These are phyloP conservation scores for Microtus pennsylvanicus DNA, from an alignment of 2,113 vertebrate genomes.

Conservation along the genomic window DNA sequence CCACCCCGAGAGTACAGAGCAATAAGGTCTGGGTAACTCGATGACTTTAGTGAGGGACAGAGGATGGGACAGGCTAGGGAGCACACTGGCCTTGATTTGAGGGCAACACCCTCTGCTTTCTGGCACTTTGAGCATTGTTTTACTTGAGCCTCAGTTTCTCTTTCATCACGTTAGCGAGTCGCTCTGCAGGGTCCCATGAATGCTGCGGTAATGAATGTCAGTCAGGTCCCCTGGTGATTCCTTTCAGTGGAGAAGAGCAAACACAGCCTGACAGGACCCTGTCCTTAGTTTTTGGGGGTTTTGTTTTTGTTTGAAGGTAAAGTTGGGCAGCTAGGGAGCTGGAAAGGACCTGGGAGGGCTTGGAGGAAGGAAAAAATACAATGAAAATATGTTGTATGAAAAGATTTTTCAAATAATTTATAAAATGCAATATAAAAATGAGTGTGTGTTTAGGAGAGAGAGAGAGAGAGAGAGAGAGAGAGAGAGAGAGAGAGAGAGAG, in stretches of 20 bases:
- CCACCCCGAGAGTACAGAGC: no score
- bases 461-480: neutral
- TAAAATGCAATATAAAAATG: neutral
- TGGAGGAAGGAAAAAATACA: no score
- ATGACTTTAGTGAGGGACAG: neutral
- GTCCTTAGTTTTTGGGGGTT: neutral
- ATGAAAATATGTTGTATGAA: neutral
- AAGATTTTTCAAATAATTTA: neutral
- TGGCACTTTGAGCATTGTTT: neutral
- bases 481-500: neutral
- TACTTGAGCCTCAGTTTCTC: neutral
- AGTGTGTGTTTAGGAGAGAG: no score
- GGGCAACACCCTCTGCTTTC: neutral
- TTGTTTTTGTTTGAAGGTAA: neutral
- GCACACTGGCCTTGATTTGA: neutral
- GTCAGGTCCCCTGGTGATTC: neutral
- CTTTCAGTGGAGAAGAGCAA: neutral
- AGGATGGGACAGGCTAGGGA: rapidly evolving
- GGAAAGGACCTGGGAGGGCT: neutral
- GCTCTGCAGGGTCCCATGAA: rapidly evolving
- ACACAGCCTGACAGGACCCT: rapidly evolving
- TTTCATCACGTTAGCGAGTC: neutral
- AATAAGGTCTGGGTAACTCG: neutral
- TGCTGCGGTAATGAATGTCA: neutral
- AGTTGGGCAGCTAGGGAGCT: neutral